A percentile compares a stretch with the other conserved stretches of the same genome.
Evolutionary conservation across 2,888 invertebrate species (phyloP).

Genomic region (Tenodera sinensis): DNA sequence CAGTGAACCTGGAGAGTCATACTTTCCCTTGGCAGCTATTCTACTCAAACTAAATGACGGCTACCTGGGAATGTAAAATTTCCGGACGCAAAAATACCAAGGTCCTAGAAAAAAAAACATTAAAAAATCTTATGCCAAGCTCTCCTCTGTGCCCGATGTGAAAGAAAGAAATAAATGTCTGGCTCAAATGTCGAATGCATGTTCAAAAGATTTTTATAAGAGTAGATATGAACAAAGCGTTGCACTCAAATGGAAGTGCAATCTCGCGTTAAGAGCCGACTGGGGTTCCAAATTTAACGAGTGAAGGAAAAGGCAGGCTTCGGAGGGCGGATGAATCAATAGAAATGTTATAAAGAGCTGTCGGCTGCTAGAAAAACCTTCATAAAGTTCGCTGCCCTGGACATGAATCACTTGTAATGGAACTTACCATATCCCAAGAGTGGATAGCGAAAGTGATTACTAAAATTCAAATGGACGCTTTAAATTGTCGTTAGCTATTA

Average conservation of each 20-base stretch:
- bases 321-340: neutral
- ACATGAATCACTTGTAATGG: neutral
- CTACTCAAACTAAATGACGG: neutral
- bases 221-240: neutral
- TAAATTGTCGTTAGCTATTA: too few relatives aligned
- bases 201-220: neutral
- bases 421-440: neutral
- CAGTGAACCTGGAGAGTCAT: neutral
- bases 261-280: neutral
- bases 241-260: neutral
- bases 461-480: too few relatives aligned
- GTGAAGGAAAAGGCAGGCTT: neutral
- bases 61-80: neutral
- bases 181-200: neutral
- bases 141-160: neutral
- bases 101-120: neutral
- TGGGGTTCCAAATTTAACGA: neutral
- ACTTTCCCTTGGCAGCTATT: neutral
- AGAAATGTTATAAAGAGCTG: neutral
- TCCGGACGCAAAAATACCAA: neutral
- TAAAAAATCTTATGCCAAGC: neutral
- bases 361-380: neutral
- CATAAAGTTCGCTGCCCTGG: neutral
- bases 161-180: neutral
- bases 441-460: too few relatives aligned